Base-by-base conservation (phyloP, 2,888 invertebrate species). In the Gastracanthus pulcherrimus region DNA sequence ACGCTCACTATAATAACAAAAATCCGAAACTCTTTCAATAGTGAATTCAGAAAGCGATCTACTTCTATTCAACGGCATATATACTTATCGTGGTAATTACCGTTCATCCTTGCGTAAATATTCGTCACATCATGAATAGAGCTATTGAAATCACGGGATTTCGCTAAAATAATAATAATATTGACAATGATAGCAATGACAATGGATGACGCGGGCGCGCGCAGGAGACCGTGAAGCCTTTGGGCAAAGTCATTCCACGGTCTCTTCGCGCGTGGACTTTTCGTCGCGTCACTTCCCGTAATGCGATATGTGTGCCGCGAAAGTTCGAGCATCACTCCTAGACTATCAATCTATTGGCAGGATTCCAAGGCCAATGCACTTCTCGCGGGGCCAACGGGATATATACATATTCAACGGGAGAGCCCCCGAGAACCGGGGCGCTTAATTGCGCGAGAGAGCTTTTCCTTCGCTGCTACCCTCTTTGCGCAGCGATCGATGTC, bases 281-380 rank as follows among this genome's bases (percentile, higher is more conserved):
- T 84, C 86, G 89, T 89, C 88, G 83, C 87, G 91, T 91, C 91
- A 91, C 88, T 90, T 90, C 88, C 90, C 88, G 89, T 88, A 90
- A 89, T 89, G 87, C 87, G 88, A 89, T 89, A 88, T 87, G 86
- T 86, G 87, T 85, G 84, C 74, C 83, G n/a, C n/a, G 84, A 89
- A 90, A 90, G 85, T 90, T 89, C 86, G 89, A 90, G 87, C 88
- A 91, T 91, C 91, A 90, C 87, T 88, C 88, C 86, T 84, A 69
- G 86, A 87, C 91, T 89, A 91, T 91, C 89, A 90, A 90, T 90
- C 90, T 90, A 90, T 90, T 89, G 89, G 90, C 90, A 86, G 84
- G 83, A 84, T 85, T 89, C 89, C 90, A 90, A 90, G 89, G 89
- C 88, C 89, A 88, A 89, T 90, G 90, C 88, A 89, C 89, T n/a